Conservation (phyloP, 2,888 invertebrate genomes). For the Lydus trimaculatus region DNA sequence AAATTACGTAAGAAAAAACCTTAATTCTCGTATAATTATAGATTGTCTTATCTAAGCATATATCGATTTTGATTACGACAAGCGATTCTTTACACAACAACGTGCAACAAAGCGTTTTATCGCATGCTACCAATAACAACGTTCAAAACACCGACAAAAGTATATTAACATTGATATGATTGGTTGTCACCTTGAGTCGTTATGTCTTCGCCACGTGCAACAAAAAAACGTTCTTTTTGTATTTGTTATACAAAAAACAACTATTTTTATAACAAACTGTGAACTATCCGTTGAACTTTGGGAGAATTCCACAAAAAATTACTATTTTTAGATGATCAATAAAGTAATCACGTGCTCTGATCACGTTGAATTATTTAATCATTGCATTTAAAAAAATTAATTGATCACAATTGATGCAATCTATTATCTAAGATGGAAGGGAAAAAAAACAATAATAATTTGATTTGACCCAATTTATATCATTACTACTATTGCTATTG, state of each 20-base stretch:
- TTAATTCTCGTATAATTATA: neutral
- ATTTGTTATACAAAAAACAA: neutral
- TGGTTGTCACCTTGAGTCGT: neutral
- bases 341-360: neutral
- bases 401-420: neutral
- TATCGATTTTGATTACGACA: no score
- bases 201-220: neutral
- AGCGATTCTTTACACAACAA: no score
- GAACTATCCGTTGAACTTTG: neutral
- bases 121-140: no score
- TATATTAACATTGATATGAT: neutral
- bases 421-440: no score
- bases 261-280: neutral
- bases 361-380: neutral
- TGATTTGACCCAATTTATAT: slow-evolving; percentile 2
- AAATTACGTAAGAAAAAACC: neutral
- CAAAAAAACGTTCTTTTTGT: neutral
- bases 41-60: neutral
- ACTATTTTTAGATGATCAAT: neutral
- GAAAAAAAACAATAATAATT: neutral
- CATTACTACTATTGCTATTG: neutral
- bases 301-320: neutral
- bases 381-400: neutral
- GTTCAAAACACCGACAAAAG: no score
- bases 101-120: no score